Conservation (phyloP, 2,888 invertebrate species). For the Drosophila affinis region DNA sequence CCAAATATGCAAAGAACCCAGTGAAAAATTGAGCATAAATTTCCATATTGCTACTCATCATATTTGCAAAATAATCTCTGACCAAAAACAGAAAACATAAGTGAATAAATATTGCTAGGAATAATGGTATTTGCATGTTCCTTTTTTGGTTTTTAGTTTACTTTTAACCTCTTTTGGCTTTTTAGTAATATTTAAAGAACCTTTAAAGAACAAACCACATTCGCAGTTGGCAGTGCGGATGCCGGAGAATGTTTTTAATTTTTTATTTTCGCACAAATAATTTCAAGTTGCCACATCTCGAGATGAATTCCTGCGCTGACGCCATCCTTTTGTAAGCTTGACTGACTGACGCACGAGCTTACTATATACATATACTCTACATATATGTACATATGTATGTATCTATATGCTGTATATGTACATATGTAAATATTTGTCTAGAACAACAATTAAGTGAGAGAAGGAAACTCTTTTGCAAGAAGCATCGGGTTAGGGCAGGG, state of each 20-base stretch:
- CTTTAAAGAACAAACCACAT: too few species aligned
- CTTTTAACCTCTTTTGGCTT: neutral
- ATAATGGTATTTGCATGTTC: neutral
- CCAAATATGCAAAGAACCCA: too few species aligned
- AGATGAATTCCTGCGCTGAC: constrained; percentile 23
- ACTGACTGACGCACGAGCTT: neutral
- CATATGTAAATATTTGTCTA: neutral
- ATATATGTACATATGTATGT: neutral
- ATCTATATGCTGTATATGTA: too few species aligned
- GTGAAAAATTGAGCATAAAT: neutral
- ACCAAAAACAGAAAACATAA: neutral
- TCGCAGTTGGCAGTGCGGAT: constrained; percentile 8
- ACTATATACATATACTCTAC: neutral
- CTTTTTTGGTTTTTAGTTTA: neutral
- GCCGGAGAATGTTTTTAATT: constrained; percentile 30
- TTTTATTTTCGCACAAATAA: constrained; percentile 21
- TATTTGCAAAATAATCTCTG: neutral
- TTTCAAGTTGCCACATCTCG: constrained; percentile 36
- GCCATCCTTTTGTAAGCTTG: neutral
- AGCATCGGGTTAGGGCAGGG: too few species aligned
- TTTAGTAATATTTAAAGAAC: too few species aligned
- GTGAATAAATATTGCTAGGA: neutral
- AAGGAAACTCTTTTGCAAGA: constrained; percentile 36
- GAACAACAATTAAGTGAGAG: constrained; percentile 39
- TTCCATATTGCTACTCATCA: neutral